A percentile compares a stretch with the other conserved stretches of the same genome.
phyloP scores from a whole-genome alignment of 2,888 invertebrate genomes.

The Abrostola tripartita region DNA sequence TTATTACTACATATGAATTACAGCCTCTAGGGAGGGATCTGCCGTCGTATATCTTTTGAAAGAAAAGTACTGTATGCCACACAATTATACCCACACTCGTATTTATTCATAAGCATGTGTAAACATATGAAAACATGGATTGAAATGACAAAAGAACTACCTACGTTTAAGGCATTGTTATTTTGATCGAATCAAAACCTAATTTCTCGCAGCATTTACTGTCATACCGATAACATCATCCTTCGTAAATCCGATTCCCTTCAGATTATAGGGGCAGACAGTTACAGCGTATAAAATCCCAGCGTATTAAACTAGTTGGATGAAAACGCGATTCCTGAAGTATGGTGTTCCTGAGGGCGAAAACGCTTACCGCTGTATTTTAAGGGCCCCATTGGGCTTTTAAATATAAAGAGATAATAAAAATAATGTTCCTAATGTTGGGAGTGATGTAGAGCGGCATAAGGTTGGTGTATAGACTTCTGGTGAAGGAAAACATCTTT shows the following conservation, averaged over 20 bases:
- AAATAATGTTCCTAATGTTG: too few relatives aligned
- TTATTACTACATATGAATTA: conserved; percentile 6
- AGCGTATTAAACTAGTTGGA: not conserved
- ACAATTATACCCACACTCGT: not conserved
- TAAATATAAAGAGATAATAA: too few relatives aligned
- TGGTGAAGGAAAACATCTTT: too few relatives aligned
- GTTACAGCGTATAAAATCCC: conserved; percentile 18
- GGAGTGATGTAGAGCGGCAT: too few relatives aligned
- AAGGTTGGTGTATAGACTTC: too few relatives aligned
- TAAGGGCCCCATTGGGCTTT: too few relatives aligned
- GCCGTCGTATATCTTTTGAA: not conserved
- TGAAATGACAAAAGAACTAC: not conserved
- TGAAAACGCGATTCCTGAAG: not conserved
- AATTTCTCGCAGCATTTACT: conserved; percentile 10
- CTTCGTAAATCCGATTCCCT: conserved; percentile 42
- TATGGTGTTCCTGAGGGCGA: not conserved
- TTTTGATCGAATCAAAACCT: not conserved
- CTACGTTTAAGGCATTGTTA: not conserved
- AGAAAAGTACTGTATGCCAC: not conserved
- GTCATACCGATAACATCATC: conserved; percentile 27
- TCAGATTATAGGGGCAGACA: conserved; percentile 27
- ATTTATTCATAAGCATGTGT: not conserved
- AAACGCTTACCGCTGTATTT: not conserved
- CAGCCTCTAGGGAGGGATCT: not conserved
- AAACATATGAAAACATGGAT: not conserved